Evolutionary conservation across 2,888 invertebrate genomes (phyloP).

Genomic region (Phaonia tiefii): DNA sequence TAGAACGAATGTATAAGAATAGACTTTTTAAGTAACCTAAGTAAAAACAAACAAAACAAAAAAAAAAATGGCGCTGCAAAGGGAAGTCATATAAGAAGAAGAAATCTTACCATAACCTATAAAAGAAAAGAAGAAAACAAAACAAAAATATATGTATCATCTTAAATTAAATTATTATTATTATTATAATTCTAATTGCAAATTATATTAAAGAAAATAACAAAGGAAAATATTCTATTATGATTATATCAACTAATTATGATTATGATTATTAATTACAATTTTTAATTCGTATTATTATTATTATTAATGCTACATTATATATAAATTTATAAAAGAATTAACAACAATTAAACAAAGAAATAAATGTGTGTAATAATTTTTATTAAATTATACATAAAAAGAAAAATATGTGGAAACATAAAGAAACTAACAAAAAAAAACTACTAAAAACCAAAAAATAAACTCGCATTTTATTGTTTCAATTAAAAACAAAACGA

Average conservation of each 20-base stretch:
- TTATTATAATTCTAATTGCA: no score
- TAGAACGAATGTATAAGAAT: no score
- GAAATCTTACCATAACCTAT: no score
- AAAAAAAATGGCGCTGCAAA: no score
- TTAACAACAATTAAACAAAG: no score
- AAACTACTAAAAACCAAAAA: constrained; percentile 43
- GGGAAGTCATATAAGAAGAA: no score
- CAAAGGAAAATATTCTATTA: constrained; percentile 12
- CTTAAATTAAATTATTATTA: no score
- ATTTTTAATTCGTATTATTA: constrained; percentile 53
- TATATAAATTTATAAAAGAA: constrained; percentile 48
- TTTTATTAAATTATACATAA: constrained; percentile 57
- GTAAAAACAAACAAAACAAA: no score
- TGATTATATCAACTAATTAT: constrained; percentile 20
- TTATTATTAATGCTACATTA: constrained; percentile 45
- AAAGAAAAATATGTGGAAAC: constrained; percentile 24
- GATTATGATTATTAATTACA: constrained; percentile 42
- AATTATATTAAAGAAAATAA: not conserved
- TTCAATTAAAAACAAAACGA: constrained; percentile 70
- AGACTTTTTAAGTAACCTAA: no score
- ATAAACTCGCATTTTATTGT: constrained; percentile 66
- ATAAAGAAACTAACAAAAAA: constrained; percentile 42
- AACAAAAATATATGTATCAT: no score
- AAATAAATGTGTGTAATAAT: constrained; percentile 69
- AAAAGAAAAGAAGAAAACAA: no score